Base-by-base conservation (phyloP, 2,113 vertebrate genomes). In the Symphodus melops region DNA sequence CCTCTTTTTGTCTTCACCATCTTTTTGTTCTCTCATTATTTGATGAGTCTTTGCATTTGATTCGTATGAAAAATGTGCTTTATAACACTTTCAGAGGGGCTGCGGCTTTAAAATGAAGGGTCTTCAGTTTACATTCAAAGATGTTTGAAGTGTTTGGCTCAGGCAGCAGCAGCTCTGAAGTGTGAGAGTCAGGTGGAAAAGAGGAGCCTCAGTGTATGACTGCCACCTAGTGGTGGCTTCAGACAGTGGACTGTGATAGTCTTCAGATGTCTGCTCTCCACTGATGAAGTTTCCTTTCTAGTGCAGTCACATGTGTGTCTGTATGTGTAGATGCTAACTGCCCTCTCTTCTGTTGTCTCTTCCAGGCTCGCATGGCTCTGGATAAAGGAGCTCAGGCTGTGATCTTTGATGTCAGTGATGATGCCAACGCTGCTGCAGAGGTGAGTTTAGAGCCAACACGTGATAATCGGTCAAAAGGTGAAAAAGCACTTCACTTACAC, bases 401-500 rank as follows among this genome's bases (percentile, higher is more conserved):
- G 62, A 98, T 99, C 83, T 99, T 99, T 53, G 98, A 99, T 81
- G 95, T 99, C 83, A 97, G 95, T 0, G 96, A 99, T 56, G 94
- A 99, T 56, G 91, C 94, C 64, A 92, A 89, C 0, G 97, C 97
- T 75, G 96, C 94, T 28, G 91, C 93, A 57, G 96, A 99, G 96
- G 97, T 99, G 93, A 93, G 83, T 69, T 21, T 49, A 11, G 9
- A 44, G 1, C 17, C n/a, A 16, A 33, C 28, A 33, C 4, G 6
- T 33, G 28, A 33, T 33, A 33, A 33, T 5, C 28, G 28, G 1
- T 33, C 3, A 6, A 6, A 33, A 4, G 28, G 28, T 33, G 28
- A 33, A 33, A 33, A 33, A 33, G 28, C 28, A 33, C 28, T 33
- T 33, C 28, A 2, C 28, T 33, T 5, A 33, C 28, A 8, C 37